A percentile compares a stretch with the other conserved stretches of the same genome.
Evolutionary conservation across 2,888 invertebrate genomes (phyloP).

Genomic region (Pterostichus niger): DNA sequence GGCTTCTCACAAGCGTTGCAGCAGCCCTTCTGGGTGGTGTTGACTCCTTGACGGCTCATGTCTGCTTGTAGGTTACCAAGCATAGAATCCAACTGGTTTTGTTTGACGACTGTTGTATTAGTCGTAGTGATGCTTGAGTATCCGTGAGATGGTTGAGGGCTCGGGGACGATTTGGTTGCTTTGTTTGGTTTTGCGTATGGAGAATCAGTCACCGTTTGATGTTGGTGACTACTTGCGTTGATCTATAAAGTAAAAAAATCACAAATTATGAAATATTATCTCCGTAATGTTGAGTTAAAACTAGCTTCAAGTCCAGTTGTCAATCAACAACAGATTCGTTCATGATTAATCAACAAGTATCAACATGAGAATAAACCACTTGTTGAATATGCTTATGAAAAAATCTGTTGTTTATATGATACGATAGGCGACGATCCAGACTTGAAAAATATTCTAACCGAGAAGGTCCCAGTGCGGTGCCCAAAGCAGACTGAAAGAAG

Average conservation of each 20-base stretch:
- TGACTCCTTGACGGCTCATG: conserved; percentile 99
- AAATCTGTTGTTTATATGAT: conserved; percentile 50
- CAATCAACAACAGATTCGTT: conserved; percentile 38
- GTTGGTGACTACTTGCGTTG: conserved; percentile 82
- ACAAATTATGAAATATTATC: conserved; percentile 23
- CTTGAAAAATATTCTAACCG: conserved; percentile 56
- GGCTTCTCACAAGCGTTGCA: conserved; percentile 99
- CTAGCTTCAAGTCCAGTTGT: conserved; percentile 13
- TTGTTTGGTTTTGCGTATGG: conserved; percentile 85
- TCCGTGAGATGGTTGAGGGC: conserved; percentile 80
- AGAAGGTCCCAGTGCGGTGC: conserved; percentile 64
- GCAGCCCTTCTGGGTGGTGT: conserved; percentile 99
- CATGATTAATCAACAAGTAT: neutral
- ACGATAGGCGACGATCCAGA: conserved; percentile 12
- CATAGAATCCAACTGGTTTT: conserved; percentile 85
- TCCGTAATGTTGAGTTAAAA: neutral
- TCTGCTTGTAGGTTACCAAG: conserved; percentile 96
- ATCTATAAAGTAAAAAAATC: conserved; percentile 77
- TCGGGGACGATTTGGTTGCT: conserved; percentile 80
- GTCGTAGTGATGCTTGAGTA: conserved; percentile 72
- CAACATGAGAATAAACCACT: conserved; percentile 50
- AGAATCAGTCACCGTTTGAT: conserved; percentile 83
- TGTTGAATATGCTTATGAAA: conserved; percentile 55
- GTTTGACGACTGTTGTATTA: conserved; percentile 76
- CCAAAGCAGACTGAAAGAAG: conserved; percentile 66